phyloP scores from a whole-genome alignment of 1,140 invertebrate species.

The Homarus americanus region DNA sequence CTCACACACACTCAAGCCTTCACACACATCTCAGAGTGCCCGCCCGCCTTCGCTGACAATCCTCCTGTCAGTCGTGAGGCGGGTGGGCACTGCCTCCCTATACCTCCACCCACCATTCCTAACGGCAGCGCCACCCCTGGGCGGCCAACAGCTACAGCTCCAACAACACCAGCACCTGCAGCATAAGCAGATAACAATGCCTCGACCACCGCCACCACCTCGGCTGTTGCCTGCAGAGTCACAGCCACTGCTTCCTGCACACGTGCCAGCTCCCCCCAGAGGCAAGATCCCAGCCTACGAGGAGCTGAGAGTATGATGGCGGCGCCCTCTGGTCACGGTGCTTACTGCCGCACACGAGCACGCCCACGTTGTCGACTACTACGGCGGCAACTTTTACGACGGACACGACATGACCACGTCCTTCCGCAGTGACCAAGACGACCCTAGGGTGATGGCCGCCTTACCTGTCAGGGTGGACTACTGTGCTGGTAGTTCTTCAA shows the following conservation, averaged over 20 bases:
- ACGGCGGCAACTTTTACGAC: constrained; percentile 67
- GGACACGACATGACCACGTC: constrained; percentile 49
- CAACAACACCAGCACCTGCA: constrained; percentile 28
- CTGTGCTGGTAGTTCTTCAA: constrained; percentile 46
- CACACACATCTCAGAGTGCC: constrained; percentile 74
- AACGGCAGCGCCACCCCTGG: constrained; percentile 69
- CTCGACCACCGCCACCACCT: constrained; percentile 55
- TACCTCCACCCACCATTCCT: constrained; percentile 63
- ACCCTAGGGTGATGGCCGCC: constrained; percentile 26
- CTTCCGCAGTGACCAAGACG: constrained; percentile 23
- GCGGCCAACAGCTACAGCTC: constrained; percentile 9
- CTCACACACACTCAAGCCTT: constrained; percentile 66
- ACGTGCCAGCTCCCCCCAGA: constrained; percentile 67
- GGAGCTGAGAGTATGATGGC: constrained; percentile 73
- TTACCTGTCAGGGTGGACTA: constrained; percentile 2
- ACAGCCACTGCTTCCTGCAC: constrained; percentile 68
- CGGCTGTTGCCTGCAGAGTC: constrained; percentile 57
- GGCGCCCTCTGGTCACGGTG: constrained; percentile 75
- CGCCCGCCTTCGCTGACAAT: constrained; percentile 73
- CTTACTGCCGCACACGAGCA: constrained; percentile 48
- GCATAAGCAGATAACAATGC: constrained; percentile 22
- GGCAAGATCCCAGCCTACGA: constrained; percentile 72
- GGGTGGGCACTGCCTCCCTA: constrained; percentile 12
- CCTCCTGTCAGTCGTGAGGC: constrained; percentile 33
- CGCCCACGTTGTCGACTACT: constrained; percentile 74